Conservation (phyloP, 2,888 invertebrate genomes). For the Monochamus alternatus region DNA sequence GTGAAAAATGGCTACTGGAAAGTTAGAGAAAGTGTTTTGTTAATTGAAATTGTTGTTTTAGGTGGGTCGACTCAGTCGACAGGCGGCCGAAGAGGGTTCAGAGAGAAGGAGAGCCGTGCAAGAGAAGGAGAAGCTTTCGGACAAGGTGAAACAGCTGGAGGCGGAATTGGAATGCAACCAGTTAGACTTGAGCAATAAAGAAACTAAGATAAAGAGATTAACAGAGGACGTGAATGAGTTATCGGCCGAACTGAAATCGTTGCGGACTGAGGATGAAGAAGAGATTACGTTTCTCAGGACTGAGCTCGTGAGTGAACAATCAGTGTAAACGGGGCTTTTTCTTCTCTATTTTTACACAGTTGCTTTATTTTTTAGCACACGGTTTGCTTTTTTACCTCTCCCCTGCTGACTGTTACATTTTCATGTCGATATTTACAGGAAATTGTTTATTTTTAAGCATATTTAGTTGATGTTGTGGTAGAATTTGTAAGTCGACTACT, state of each 20-base stretch:
- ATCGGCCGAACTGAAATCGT: slow-evolving; percentile 77
- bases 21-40: too few relatives aligned
- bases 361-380: slow-evolving; percentile 47
- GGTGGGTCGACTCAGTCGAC: slow-evolving; percentile 86
- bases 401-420: slow-evolving; percentile 11
- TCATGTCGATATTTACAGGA: slow-evolving; percentile 6
- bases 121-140: slow-evolving; percentile 78
- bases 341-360: slow-evolving; percentile 37
- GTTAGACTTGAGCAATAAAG: slow-evolving; percentile 79
- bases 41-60: slow-evolving; percentile 59
- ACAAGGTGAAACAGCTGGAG: slow-evolving; percentile 78
- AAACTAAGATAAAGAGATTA: slow-evolving; percentile 81
- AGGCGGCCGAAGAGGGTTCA: slow-evolving; percentile 88
- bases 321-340: slow-evolving; percentile 42
- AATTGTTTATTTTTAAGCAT: slow-evolving; percentile 26
- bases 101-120: slow-evolving; percentile 84
- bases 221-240: slow-evolving; percentile 83
- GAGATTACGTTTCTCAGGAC: slow-evolving; percentile 73
- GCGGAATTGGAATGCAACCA: slow-evolving; percentile 79
- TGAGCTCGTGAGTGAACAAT: slow-evolving; percentile 74
- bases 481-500: slow-evolving; percentile 12
- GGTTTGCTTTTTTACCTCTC: slow-evolving; percentile 31
- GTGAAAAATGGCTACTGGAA: too few relatives aligned
- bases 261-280: slow-evolving; percentile 73
- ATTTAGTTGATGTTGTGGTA: slow-evolving; percentile 21